Evolutionary conservation across 2,113 vertebrate genomes (phyloP).

Genomic region (Bettongia penicillata): DNA sequence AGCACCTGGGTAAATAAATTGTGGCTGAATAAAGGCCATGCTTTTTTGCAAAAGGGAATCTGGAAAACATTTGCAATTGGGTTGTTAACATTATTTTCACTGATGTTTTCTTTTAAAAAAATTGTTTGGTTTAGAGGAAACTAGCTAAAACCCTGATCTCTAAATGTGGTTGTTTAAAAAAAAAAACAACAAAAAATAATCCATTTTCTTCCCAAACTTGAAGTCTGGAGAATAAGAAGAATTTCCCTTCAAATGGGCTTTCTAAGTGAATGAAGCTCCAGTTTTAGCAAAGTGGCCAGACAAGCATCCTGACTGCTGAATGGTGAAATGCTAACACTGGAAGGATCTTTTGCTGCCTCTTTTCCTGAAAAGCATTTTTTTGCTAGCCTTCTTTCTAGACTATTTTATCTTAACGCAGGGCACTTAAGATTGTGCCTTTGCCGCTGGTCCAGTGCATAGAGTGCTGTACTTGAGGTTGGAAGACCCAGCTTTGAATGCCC

Average conservation of each 20-base stretch:
- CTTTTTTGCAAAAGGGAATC: slow-evolving; percentile 78
- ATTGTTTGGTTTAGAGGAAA: slow-evolving; percentile 45
- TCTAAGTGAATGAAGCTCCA: background rate
- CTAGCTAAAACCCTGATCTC: slow-evolving; percentile 17
- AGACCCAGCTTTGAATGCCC: background rate
- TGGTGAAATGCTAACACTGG: background rate
- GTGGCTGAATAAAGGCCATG: slow-evolving; percentile 73
- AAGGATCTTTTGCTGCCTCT: background rate
- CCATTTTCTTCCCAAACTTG: slow-evolving; percentile 55
- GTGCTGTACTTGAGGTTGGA: background rate
- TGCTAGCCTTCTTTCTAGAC: background rate
- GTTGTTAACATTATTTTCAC: slow-evolving; percentile 55
- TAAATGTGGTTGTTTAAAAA: slow-evolving; percentile 58
- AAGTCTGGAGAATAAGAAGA: slow-evolving; percentile 8
- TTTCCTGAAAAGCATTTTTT: background rate
- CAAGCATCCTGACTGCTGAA: background rate
- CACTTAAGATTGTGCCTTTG: background rate
- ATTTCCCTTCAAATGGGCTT: background rate
- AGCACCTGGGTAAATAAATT: slow-evolving; percentile 84
- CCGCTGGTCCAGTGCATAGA: background rate
- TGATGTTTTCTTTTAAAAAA: slow-evolving; percentile 35
- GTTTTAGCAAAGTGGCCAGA: background rate
- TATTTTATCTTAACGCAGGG: background rate
- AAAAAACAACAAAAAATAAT: slow-evolving; percentile 13
- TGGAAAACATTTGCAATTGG: slow-evolving; percentile 75